Conservation (phyloP, 2,113 vertebrate genomes). For the Sebastes schlegelii region DNA sequence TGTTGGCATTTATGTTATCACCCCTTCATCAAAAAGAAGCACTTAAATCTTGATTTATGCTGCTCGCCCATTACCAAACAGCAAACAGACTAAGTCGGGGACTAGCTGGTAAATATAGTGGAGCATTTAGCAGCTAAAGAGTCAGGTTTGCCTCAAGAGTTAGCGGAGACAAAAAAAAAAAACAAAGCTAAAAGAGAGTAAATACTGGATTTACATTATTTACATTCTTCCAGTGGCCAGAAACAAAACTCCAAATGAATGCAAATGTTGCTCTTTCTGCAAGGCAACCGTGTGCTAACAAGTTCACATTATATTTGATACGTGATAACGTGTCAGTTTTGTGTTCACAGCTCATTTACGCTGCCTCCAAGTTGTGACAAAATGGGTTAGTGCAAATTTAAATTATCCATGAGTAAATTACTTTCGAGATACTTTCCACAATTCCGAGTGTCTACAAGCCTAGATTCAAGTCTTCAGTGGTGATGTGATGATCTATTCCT, state of each 20-base stretch:
- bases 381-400: neutral
- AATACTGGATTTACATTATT: neutral
- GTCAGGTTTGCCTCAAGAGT: neutral
- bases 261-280: neutral
- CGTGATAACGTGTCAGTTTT: neutral
- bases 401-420: neutral
- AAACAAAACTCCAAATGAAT: neutral
- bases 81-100: neutral
- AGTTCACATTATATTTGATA: neutral
- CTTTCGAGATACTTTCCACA: neutral
- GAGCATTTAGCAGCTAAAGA: neutral
- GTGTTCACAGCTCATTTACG: neutral
- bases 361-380: neutral
- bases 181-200: neutral
- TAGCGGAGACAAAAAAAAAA: neutral
- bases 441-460: neutral
- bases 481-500: neutral
- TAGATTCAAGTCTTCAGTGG: slow-evolving; percentile 9
- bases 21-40: neutral
- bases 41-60: neutral
- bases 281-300: neutral
- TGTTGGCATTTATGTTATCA: neutral
- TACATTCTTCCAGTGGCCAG: neutral
- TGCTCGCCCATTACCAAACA: neutral
- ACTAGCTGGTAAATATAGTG: neutral